Evolutionary conservation across 2,888 invertebrate species (phyloP), one percentile per base, ranked within the genome.

Genomic region (Alloplasta piceator): DNA sequence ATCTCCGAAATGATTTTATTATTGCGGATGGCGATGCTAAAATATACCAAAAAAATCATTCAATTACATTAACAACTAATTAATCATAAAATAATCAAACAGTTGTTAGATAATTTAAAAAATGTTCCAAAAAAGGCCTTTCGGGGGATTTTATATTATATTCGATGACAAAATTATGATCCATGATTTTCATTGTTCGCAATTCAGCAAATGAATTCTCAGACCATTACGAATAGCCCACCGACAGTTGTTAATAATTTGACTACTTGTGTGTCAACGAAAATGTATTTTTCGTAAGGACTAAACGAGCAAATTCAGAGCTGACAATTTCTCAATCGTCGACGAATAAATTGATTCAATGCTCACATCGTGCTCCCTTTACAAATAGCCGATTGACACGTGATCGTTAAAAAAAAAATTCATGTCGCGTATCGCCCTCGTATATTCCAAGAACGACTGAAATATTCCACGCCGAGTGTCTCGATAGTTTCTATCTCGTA

Each of bases 301-400:
- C 2, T 4, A 26, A 26, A 26, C 43, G 43, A 43, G 12, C 2
- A 14, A 39, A 12, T 61, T 43, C 12, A 41, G 43, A 26, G n/a
- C 10, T 48, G 61, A 64, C 73, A 38, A 46, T 64, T 73, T 64
- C 38, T 43, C 73, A 64, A 73, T 73, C 64, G 56, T 56, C n/a
- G 55, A 5, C 64, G 10, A 64, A 12, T 64, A 38, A 64, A 64
- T 73, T 56, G 46, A 64, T 36, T n/a, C n/a, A 10, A 6, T 9
- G 43, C 52, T 55, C 64, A 26, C 26, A 41, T 36, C 55, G 43
- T 26, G 26, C 26, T 26, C 26, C 36, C 36, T 56, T 38, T 12
- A 52, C 39, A 26, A 72, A 72, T 55, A 46, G 16, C 12, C 52
- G 56, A 43, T 14, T 12, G 36, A 6, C 55, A 46, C 56, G 73